A percentile compares a stretch with the other conserved stretches of the same genome.
Evolutionary conservation across 2,113 vertebrate genomes (phyloP).

Genomic region (Heterocephalus glaber): DNA sequence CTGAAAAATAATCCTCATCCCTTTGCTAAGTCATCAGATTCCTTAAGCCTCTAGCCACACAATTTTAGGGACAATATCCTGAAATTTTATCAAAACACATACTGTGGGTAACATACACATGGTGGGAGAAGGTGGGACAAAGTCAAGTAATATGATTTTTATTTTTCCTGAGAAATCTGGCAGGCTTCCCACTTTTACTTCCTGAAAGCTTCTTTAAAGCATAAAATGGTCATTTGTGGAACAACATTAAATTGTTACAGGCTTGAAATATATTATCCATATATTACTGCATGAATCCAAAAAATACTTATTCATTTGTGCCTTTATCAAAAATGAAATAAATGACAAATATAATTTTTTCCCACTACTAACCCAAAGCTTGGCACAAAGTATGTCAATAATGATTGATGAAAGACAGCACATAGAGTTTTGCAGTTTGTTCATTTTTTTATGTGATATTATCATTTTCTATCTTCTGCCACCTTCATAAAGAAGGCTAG

Average conservation of each 20-base stretch:
- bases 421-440: background rate
- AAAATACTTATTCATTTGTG: background rate
- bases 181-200: background rate
- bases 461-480: background rate
- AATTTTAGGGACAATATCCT: background rate
- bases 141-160: background rate
- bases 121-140: background rate
- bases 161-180: background rate
- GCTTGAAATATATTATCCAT: background rate
- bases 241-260: background rate
- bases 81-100: background rate
- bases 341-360: background rate
- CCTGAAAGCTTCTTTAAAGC: background rate
- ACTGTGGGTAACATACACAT: accelerated
- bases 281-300: background rate
- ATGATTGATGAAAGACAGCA: background rate
- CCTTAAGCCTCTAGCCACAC: background rate
- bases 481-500: background rate
- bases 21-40: too few species aligned
- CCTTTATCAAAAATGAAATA: slow-evolving; percentile 36
- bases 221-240: background rate
- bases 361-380: background rate
- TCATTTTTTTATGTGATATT: background rate
- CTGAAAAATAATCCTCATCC: background rate
- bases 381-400: background rate